Conservation (phyloP, 2,113 vertebrate species). For the Dipodomys ordii region DNA sequence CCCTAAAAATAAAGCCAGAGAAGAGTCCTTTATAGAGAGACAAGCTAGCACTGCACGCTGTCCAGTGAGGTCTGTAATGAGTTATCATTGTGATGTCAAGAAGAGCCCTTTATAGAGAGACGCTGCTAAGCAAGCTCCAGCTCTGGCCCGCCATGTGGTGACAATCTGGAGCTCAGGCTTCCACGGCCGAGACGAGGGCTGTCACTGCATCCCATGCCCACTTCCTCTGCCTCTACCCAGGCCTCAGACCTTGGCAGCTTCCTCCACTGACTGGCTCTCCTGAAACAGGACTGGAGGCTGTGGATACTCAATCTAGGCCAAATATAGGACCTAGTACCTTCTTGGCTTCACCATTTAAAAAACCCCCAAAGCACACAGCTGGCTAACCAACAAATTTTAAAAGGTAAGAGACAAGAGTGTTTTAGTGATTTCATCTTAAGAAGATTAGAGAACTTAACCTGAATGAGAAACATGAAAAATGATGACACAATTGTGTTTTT, state of each 20-base stretch:
- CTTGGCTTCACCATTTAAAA: neutral
- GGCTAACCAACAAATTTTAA: neutral
- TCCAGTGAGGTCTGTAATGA: no score
- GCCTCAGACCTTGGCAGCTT: neutral
- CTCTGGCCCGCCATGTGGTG: neutral
- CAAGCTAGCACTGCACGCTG: rapidly evolving
- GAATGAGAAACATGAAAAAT: neutral
- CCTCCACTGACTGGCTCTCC: neutral
- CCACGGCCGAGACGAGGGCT: neutral
- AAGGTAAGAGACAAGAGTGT: neutral
- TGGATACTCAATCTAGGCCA: neutral
- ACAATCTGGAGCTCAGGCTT: neutral
- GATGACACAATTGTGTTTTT: neutral
- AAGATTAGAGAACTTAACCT: neutral
- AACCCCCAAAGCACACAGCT: neutral
- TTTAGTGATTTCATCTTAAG: neutral
- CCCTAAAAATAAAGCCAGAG: neutral
- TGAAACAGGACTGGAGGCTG: neutral
- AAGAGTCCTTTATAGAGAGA: neutral
- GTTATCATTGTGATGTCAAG: no score
- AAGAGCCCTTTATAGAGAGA: no score
- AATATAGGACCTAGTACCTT: neutral
- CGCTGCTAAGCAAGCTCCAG: no score
- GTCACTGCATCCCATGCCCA: neutral
- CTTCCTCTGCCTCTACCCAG: neutral